Evolutionary conservation across 1,140 invertebrate genomes (phyloP), one percentile per base, ranked within the genome.

Genomic region (Cardiocondyla obscurior): DNA sequence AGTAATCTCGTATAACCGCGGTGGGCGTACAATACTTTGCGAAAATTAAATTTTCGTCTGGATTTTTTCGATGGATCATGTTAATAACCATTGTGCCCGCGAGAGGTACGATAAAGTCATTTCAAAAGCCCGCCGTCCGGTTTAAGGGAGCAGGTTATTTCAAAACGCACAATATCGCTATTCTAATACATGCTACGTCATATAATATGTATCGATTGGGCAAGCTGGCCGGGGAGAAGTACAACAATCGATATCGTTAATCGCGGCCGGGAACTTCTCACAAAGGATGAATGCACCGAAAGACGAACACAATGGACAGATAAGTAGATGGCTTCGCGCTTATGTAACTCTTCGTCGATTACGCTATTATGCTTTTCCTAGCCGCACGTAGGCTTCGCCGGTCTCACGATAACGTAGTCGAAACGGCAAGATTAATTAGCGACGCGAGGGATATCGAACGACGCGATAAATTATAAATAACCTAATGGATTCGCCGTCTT

Each of bases 221-320:
- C 7, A 30, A 16, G 30, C 10, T 42, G 22, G 1, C 33, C 28
- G 42, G n/a, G 16, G 60, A 51, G 8, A 39, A 53, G 44, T 55
- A 49, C n/a, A 46, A 67, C 69, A 60, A 74, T 86, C 85, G 69
- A 85, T 86, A 86, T 85, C 53, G 85, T 85, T 85, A 85, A 86
- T 86, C 85, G 85, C 51, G 60, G 67, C 76, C 42, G 83, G 55
- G 55, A 82, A 86, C 72, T 86, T 72, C 42, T 82, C 22, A 86
- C 83, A 86, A 86, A 82, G 58, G 85, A 81, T 73, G 85, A 86
- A 86, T 85, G 76, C 25, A 57, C 46, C 19, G 16, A 28, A 64
- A 51, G 53, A 65, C 28, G 83, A 60, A 25, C 58, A 85, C 85
- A 86, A 86, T 85, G 67, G 77, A 1, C 44, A 81, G 84, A 86